Evolutionary conservation across 2,888 invertebrate genomes (phyloP), one percentile per base, ranked within the genome.

Genomic region (Parasteatoda lunata): DNA sequence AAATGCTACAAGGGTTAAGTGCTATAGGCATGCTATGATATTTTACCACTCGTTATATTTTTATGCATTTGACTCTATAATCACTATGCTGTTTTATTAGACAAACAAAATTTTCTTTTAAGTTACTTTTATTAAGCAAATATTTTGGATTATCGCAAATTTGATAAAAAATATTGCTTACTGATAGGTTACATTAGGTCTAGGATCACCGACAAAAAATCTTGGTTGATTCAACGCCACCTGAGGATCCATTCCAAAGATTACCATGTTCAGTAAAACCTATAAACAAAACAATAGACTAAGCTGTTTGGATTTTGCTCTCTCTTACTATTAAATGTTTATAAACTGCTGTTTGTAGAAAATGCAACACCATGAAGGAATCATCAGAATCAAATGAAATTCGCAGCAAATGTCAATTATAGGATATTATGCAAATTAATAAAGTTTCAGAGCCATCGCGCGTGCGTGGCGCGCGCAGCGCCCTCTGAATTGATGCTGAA

Each of bases 251-350:
- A 89, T 86, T 9, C 88, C 86, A 65, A 89, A 89, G 3, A 88
- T 69, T 9, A 85, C 49, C 89, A 88, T 85, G 54, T 88, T 92
- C 8, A 92, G 89, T 47, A 92, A 86, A 3, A 88, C 64, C 85
- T 88, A 15, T 1, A 72, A 51, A 54, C 51, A 6, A 71, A 11
- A 54, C 15, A 68, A 15, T 9, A 5, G 8, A n/a, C 11, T 11
- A 47, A 59, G 13, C 3, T 59, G n/a, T 59, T 59, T 59, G 2
- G 30, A 0, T 30, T 30, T 30, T 30, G 2, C 30, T 30, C 2
- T 30, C 30, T 30, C 2, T 30, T 30, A 30, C 30, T 30, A 30
- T 30, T 2, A 30, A 30, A 30, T 1, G 30, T 30, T 30, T 30
- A 30, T 30, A n/a, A n/a, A n/a, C n/a, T n/a, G n/a, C n/a, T n/a